Percentiles rank a stretch among this genome's conserved stretches.
Conservation (phyloP, 2,113 vertebrate genomes). For the Stercorarius parasiticus region DNA sequence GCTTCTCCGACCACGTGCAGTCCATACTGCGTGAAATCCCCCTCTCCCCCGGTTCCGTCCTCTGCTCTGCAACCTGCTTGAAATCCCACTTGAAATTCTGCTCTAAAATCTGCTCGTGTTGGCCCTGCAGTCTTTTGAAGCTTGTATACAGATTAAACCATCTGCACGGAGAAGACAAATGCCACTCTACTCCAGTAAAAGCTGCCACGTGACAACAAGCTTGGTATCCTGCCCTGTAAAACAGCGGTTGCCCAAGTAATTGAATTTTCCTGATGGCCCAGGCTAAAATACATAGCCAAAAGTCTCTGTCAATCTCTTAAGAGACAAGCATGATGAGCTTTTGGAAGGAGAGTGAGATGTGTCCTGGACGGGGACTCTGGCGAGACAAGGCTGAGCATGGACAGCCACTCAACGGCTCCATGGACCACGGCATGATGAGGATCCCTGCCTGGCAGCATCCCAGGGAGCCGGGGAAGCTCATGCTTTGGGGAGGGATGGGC, state of each 20-base stretch:
- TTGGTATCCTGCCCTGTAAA: background rate
- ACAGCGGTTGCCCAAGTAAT: rapidly evolving
- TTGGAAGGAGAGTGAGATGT: background rate
- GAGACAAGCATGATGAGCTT: background rate
- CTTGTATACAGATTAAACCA: background rate
- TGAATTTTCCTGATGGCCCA: background rate
- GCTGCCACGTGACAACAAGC: background rate
- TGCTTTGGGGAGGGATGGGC: background rate
- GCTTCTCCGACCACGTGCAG: rapidly evolving
- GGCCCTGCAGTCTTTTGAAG: background rate
- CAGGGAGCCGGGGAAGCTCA: rapidly evolving
- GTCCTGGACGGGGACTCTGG: rapidly evolving
- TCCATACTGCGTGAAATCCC: rapidly evolving
- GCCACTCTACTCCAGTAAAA: background rate
- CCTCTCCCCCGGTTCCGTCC: rapidly evolving
- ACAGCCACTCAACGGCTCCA: background rate
- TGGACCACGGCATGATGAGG: rapidly evolving
- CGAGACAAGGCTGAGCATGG: too few species aligned
- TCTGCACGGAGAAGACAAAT: background rate
- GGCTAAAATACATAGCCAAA: background rate
- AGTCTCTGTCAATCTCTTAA: rapidly evolving
- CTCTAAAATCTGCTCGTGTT: rapidly evolving
- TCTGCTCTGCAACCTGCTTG: background rate
- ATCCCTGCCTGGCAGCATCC: background rate
- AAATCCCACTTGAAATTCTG: background rate